Evolutionary conservation across 1,140 invertebrate species (phyloP).

Genomic region (Vollenhovia emeryi): DNA sequence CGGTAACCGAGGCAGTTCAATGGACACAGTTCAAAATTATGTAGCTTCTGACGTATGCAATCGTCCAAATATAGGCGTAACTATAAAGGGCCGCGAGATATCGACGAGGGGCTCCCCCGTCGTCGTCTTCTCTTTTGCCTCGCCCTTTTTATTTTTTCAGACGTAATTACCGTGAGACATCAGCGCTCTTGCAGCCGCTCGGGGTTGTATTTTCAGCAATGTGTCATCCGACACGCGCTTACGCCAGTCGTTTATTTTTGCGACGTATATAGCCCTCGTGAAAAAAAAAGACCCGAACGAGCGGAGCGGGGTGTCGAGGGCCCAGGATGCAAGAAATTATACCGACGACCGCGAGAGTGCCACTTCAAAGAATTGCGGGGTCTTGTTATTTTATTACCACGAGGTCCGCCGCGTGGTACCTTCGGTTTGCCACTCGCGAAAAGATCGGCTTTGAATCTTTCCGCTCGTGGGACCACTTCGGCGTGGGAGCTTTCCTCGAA

Average conservation of each 20-base stretch:
- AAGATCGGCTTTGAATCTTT: conserved; percentile 65
- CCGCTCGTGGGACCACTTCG: not conserved
- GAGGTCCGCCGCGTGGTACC: conserved; percentile 28
- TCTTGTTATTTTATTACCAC: conserved; percentile 71
- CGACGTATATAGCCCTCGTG: conserved; percentile 48
- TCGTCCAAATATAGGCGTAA: conserved; percentile 23
- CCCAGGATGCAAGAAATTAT: conserved; percentile 64
- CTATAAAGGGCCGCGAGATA: not conserved
- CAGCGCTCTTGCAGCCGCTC: conserved; percentile 32
- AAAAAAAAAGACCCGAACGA: conserved; percentile 40
- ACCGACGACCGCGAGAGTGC: conserved; percentile 57
- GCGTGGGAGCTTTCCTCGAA: conserved; percentile 17
- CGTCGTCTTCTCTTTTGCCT: not conserved
- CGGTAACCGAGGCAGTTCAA: not conserved
- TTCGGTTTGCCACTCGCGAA: conserved; percentile 43
- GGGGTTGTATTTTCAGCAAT: conserved; percentile 77
- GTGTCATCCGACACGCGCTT: conserved; percentile 72
- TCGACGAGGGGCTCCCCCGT: not conserved
- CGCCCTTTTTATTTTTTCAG: conserved; percentile 29
- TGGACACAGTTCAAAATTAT: not conserved
- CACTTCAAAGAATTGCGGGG: conserved; percentile 54
- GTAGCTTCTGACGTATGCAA: conserved; percentile 6
- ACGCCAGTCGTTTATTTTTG: conserved; percentile 78
- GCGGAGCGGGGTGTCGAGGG: conserved; percentile 57
- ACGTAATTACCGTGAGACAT: conserved; percentile 67